phyloP scores from a whole-genome alignment of 1,140 invertebrate species.

The Drosophila cardini region DNA sequence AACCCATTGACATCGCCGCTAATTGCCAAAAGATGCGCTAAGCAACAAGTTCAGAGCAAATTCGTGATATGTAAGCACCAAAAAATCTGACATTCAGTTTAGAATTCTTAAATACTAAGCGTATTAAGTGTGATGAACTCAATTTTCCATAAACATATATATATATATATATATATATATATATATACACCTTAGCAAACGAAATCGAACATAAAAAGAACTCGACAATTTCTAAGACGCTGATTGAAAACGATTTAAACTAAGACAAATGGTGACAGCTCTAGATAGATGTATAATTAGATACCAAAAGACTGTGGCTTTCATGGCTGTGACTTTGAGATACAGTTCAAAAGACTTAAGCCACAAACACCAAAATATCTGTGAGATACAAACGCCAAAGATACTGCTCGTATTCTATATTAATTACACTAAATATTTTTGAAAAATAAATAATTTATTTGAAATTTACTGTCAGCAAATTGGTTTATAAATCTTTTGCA shows the following conservation, averaged over 20 bases:
- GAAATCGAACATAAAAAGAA: background rate
- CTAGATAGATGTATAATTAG: background rate
- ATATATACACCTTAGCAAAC: background rate
- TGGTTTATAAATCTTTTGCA: conserved; percentile 5
- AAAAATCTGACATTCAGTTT: conserved; percentile 53
- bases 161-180: background rate
- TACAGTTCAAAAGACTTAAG: background rate
- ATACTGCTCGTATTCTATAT: background rate
- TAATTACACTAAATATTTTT: background rate
- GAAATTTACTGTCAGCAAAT: background rate
- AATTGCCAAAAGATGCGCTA: conserved; percentile 65
- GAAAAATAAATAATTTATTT: conserved; percentile 3
- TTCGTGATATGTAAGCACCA: conserved; percentile 70
- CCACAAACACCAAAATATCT: background rate
- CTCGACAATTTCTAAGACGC: background rate
- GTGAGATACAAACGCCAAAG: background rate
- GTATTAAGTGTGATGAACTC: background rate
- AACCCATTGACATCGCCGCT: conserved; percentile 78
- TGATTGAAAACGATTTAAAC: conserved; percentile 11
- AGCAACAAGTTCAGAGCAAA: conserved; percentile 60
- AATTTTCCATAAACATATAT: background rate
- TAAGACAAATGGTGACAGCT: background rate
- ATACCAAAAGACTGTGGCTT: background rate
- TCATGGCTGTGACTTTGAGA: background rate
- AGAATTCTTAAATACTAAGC: conserved; percentile 9